Base-by-base conservation (phyloP, 2,113 vertebrate species). In the Laticauda laticaudata region DNA sequence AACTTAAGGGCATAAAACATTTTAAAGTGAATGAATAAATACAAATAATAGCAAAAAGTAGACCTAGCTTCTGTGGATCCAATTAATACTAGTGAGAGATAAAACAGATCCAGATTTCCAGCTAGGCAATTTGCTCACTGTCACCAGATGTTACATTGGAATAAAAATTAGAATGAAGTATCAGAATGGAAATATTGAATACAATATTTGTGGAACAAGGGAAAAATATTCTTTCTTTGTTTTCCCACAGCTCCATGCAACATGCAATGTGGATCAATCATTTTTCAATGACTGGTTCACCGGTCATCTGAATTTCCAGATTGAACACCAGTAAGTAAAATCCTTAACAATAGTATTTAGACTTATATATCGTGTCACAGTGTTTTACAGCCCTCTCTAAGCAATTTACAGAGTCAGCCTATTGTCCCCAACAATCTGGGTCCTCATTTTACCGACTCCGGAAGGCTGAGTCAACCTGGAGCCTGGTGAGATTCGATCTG, bases 231-330 rank as follows among this genome's bases (percentile, higher is more conserved):
- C 26, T 48, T 34, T 91, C 93, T 93, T 93, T 88, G 18, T 91
- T 54, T 93, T 56, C 21, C 55, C 29, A 43, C 92, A 98, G 98
- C 95, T 98, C 18, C 97, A 97, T 5, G 98, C 98, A 23, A 98
- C 98, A 0, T 98, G 98, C 91, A 98, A 98, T 0, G 97, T 98
- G 81, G 95, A 98, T 0, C 96, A 98, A 64, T 98, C 98, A 0
- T 29, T 96, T 34, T 98, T 98, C 97, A 98, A 98, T 0, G 98
- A 98, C 95, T 98, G 98, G 98, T 98, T 98, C 96, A 98, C 97
- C 0, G 98, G 98, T 6, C 98, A 98, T 85, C 95, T 98, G 95
- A 98, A 98, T 96, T 98, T 98, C 96, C 98, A 98, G 95, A 98
- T 98, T 2, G 98, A 98, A 90, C 98, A 98, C 95, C 98, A 98